phyloP scores from a whole-genome alignment of 2,888 invertebrate genomes.

The Omphaloscelis lunosa region DNA sequence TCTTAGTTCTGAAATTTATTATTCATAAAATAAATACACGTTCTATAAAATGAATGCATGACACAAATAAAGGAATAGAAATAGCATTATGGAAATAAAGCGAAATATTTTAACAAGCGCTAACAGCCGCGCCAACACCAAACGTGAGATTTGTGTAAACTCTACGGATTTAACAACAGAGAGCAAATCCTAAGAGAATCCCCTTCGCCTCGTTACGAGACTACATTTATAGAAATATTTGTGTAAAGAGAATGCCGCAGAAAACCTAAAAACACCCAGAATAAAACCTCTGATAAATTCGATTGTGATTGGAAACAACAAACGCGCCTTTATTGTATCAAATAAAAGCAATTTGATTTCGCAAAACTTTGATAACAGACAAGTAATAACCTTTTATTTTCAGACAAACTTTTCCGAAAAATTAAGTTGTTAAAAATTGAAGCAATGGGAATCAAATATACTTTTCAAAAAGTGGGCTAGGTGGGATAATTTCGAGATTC shows the following conservation, averaged over 20 bases:
- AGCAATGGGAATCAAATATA: slow-evolving; percentile 11
- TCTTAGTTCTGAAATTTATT: slow-evolving; percentile 48
- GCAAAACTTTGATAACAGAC: slow-evolving; percentile 50
- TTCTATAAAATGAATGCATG: slow-evolving; percentile 41
- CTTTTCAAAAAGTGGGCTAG: slow-evolving; percentile 7
- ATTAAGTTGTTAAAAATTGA: slow-evolving; percentile 41
- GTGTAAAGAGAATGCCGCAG: slow-evolving; percentile 45
- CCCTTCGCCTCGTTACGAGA: slow-evolving; percentile 73
- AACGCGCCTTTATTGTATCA: slow-evolving; percentile 47
- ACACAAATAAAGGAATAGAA: slow-evolving; percentile 53
- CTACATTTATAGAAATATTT: slow-evolving; percentile 68
- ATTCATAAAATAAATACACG: slow-evolving; percentile 44
- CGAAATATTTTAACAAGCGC: slow-evolving; percentile 63
- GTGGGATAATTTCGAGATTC: slow-evolving; percentile 25
- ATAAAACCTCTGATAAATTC: slow-evolving; percentile 51
- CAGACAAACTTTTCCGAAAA: slow-evolving; percentile 43
- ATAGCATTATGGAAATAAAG: slow-evolving; percentile 58
- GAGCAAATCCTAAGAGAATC: slow-evolving; percentile 75
- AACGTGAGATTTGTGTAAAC: slow-evolving; percentile 77
- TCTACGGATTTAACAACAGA: slow-evolving; percentile 72
- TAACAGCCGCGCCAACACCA: slow-evolving; percentile 66
- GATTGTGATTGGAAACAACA: slow-evolving; percentile 54
- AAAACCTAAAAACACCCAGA: slow-evolving; percentile 28
- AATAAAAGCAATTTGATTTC: slow-evolving; percentile 58
- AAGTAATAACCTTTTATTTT: slow-evolving; percentile 51